These are phyloP conservation scores for Abrostola tripartita DNA, from an alignment of 2,888 invertebrate species.

Conservation along the genomic window DNA sequence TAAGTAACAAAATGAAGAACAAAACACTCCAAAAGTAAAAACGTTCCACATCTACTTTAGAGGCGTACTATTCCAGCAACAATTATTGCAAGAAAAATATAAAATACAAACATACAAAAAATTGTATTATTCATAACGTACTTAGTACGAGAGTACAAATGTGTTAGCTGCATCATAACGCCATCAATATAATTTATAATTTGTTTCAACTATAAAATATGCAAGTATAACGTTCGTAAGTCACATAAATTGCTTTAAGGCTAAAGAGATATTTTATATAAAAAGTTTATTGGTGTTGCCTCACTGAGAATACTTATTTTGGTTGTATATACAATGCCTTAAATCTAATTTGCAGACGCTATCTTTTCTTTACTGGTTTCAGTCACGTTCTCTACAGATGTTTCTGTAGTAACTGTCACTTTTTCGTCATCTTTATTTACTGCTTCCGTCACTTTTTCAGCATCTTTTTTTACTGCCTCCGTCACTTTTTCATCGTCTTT, in stretches of 20 bases:
- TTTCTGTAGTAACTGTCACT: slow-evolving; percentile 14
- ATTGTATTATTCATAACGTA: slow-evolving; percentile 29
- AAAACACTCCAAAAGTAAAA: no score
- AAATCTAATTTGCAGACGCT: slow-evolving; percentile 26
- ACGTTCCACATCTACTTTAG: slow-evolving; percentile 19
- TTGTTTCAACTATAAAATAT: slow-evolving; percentile 31
- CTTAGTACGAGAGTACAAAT: slow-evolving; percentile 42
- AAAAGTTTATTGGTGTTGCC: slow-evolving; percentile 22
- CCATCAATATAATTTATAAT: slow-evolving; percentile 31
- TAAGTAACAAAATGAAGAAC: no score
- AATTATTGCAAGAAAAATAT: slow-evolving; percentile 32
- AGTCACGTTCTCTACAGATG: slow-evolving; percentile 9
- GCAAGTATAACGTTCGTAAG: slow-evolving; percentile 24
- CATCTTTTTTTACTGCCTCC: not conserved
- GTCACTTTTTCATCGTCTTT: not conserved
- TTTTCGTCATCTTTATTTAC: slow-evolving; percentile 11
- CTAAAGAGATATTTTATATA: slow-evolving; percentile 42
- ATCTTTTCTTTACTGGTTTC: slow-evolving; percentile 32
- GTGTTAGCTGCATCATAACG: slow-evolving; percentile 30
- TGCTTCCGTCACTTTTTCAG: slow-evolving; percentile 7
- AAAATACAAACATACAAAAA: slow-evolving; percentile 27
- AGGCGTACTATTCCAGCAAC: slow-evolving; percentile 26
- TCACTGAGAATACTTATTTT: slow-evolving; percentile 26
- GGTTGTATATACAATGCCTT: slow-evolving; percentile 43
- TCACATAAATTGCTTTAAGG: slow-evolving; percentile 35